Base-by-base conservation (phyloP, 92 coral and sea anemone genomes). In the Phenganax marumi region DNA sequence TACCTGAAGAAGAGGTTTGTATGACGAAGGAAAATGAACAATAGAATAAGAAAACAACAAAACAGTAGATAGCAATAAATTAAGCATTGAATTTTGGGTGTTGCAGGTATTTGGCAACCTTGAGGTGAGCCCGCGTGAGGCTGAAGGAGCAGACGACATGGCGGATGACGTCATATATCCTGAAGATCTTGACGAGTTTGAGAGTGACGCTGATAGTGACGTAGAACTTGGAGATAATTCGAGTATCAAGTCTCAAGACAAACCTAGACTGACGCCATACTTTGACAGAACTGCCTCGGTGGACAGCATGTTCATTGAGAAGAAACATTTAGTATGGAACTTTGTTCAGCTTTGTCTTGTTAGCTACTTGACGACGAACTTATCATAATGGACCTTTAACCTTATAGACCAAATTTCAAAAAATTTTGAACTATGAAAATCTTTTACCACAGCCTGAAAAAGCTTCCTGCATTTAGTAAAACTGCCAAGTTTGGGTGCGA, bases 51-150 rank as follows among this genome's bases (percentile, higher is more conserved):
- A 84, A 81, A 73, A 73, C 48, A 80, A 84, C 62, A 80, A 58
- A 73, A 84, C 66, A 61, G 64, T 51, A 48, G 60, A 75, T 61
- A 75, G 58, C 86, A 84, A 61, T 18, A 53, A 84, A 61, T 18
- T 50, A 52, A 26, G 53, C 70, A 18, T 25, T 77, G 8, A 63
- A 61, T 87, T 54, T 76, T 19, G 11, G 56, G 10, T 39, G 21
- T 23, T 65, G n/a, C 83, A 91, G 95, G 95, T 86, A 49, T 72
- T 89, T 23, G 95, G 61, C 6, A 86, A 93, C 79, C 89, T 90
- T 52, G 97, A 95, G 33, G 91, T 89, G 84, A 95, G 97, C 61
- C 98, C 97, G 50, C 95, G 96, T 24, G 98, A 95, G 77, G 89
- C 90, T 55, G 98, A 94, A 79, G 90, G 84, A 39, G 92, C 71